Percentiles rank a stretch among this genome's conserved stretches.
Conservation (phyloP, 2,888 invertebrate genomes). For the Apamea sordens region DNA sequence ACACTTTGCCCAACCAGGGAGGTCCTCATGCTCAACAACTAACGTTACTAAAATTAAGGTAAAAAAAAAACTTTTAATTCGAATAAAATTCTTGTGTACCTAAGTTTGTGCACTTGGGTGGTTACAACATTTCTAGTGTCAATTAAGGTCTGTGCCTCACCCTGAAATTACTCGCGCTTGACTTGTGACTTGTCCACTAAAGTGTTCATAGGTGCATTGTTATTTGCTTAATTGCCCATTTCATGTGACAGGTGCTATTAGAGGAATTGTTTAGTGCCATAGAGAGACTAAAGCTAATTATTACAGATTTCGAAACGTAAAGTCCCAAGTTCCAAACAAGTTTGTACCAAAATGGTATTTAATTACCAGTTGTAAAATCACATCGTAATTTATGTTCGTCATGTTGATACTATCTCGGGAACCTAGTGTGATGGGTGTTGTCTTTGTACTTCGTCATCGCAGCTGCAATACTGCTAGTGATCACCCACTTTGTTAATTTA, state of each 20-base stretch:
- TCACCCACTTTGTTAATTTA: slow-evolving; percentile 59
- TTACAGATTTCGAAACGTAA: slow-evolving; percentile 41
- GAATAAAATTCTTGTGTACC: background rate
- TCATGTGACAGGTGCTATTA: slow-evolving; percentile 26
- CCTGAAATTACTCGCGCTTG: background rate
- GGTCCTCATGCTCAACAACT: background rate
- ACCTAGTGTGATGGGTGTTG: slow-evolving; percentile 55
- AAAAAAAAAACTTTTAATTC: background rate
- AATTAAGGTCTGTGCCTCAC: background rate
- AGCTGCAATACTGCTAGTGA: slow-evolving; percentile 44
- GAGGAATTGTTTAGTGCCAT: slow-evolving; percentile 11
- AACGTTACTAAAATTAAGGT: background rate
- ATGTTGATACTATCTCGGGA: slow-evolving; percentile 61
- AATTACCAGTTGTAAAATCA: slow-evolving; percentile 61
- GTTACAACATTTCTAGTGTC: background rate
- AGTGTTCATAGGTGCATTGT: slow-evolving; percentile 21
- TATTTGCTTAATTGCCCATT: background rate
- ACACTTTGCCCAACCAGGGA: background rate
- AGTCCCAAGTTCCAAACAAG: slow-evolving; percentile 23
- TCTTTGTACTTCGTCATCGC: slow-evolving; percentile 57
- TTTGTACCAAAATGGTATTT: slow-evolving; percentile 55
- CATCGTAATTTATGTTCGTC: slow-evolving; percentile 58
- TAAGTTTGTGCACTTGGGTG: too few relatives aligned
- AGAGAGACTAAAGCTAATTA: slow-evolving; percentile 9
- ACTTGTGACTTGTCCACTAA: slow-evolving; percentile 2